phyloP scores from a whole-genome alignment of 2,797 vertebrate genomes.

The Garrulus glandarius region DNA sequence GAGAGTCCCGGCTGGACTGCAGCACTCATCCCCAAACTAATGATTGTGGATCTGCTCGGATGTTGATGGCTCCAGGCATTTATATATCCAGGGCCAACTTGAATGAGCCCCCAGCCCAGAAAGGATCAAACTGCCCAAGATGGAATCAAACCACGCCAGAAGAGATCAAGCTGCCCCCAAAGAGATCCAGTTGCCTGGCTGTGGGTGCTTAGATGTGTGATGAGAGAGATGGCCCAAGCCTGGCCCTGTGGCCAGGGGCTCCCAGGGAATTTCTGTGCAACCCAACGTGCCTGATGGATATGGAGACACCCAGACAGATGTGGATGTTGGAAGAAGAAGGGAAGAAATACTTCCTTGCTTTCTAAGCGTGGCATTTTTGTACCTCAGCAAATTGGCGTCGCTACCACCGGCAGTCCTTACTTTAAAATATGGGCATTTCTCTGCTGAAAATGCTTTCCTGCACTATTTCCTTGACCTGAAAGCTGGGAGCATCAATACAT shows the following conservation, averaged over 20 bases:
- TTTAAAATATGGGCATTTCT: slow-evolving; percentile 6
- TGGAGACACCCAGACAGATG: neutral
- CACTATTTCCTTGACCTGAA: neutral
- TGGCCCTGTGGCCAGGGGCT: neutral
- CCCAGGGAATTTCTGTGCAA: rapidly evolving
- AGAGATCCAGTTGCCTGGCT: rapidly evolving
- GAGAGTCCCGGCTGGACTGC: neutral
- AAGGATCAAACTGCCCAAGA: rapidly evolving
- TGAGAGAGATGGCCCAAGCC: neutral
- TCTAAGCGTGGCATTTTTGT: neutral
- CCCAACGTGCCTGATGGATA: rapidly evolving
- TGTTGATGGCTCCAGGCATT: neutral
- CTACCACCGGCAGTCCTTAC: neutral
- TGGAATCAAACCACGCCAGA: neutral
- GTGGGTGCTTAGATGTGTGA: neutral
- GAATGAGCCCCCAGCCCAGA: no score
- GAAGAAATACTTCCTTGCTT: slow-evolving; percentile 1
- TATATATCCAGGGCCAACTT: no score
- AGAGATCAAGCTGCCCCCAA: rapidly evolving
- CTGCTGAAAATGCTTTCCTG: slow-evolving; percentile 40
- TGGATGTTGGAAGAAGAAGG: neutral
- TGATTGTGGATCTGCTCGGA: rapidly evolving
- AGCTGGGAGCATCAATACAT: slow-evolving; percentile 31
- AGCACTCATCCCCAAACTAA: neutral
- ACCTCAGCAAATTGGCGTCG: neutral